Evolutionary conservation across 2,888 invertebrate species (phyloP).

Genomic region (Epistrophella euchroma): DNA sequence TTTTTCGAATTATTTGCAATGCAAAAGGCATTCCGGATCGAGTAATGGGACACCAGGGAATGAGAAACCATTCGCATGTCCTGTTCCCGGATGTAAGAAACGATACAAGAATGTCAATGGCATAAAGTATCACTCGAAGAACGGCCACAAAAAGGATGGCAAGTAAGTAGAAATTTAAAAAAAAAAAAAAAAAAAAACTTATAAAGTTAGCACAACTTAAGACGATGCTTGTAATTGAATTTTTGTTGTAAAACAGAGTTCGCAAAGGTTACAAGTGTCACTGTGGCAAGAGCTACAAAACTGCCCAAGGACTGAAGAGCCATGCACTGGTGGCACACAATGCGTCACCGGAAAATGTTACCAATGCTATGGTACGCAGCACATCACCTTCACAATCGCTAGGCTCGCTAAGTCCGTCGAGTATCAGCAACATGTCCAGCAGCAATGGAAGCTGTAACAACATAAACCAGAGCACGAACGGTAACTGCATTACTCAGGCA

Average conservation of each 20-base stretch:
- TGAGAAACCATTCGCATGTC: conserved; percentile 93
- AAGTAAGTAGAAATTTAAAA: conserved; percentile 86
- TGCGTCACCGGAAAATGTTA: conserved; percentile 81
- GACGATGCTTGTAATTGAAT: conserved; percentile 51
- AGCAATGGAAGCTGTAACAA: conserved; percentile 81
- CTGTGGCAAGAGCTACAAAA: conserved; percentile 94
- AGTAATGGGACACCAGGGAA: conserved; percentile 84
- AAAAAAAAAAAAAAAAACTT: conserved; percentile 33
- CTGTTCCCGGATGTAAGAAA: conserved; percentile 94
- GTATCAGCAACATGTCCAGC: conserved; percentile 84
- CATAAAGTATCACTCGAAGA: conserved; percentile 94
- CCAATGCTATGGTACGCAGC: conserved; percentile 81
- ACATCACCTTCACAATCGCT: conserved; percentile 83
- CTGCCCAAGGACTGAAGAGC: conserved; percentile 90
- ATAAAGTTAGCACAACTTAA: neutral
- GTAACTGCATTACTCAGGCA: conserved; percentile 75
- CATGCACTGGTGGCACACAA: conserved; percentile 86
- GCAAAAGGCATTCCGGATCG: conserved; percentile 84
- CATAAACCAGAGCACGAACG: conserved; percentile 77
- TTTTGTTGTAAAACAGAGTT: conserved; percentile 85
- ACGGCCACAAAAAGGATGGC: conserved; percentile 93
- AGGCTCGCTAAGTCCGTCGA: conserved; percentile 83
- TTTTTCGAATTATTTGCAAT: conserved; percentile 77
- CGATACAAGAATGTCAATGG: conserved; percentile 95
- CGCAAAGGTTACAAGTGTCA: conserved; percentile 92